Evolutionary conservation across 2,113 vertebrate genomes (phyloP).

Genomic region (Toxotes jaculatrix): DNA sequence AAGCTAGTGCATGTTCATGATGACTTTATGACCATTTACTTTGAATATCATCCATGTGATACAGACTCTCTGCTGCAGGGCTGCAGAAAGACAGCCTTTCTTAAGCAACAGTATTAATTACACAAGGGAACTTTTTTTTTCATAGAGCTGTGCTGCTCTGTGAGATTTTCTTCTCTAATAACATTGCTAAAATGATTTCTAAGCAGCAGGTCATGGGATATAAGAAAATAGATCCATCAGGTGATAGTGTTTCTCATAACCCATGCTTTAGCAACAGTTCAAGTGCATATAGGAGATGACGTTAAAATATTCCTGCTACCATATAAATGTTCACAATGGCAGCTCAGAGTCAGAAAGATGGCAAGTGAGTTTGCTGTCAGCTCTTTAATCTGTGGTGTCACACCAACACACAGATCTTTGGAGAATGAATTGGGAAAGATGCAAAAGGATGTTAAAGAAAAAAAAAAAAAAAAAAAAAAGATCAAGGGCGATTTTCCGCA

Average conservation of each 20-base stretch:
- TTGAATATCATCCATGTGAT: neutral
- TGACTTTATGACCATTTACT: conserved; percentile 6
- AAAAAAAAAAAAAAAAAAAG: neutral
- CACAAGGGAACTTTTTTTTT: neutral
- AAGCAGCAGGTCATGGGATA: neutral
- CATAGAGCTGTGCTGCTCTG: neutral
- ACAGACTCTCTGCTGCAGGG: conserved; percentile 9
- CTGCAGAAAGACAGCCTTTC: neutral
- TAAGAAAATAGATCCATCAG: neutral
- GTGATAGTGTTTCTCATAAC: neutral
- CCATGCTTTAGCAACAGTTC: neutral
- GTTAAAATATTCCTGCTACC: neutral
- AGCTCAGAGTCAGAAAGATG: conserved; percentile 18
- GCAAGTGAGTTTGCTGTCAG: conserved; percentile 9
- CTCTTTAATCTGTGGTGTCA: conserved; percentile 10
- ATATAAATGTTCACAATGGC: neutral
- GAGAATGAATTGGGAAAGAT: conserved; percentile 41
- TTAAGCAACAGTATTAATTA: neutral
- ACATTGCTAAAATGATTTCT: neutral
- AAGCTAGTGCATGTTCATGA: neutral
- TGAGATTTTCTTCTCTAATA: neutral
- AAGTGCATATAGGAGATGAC: neutral
- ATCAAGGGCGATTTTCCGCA: conserved; percentile 43
- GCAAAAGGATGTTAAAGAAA: conserved; percentile 23
- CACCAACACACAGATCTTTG: conserved; percentile 15